Evolutionary conservation across 2,113 vertebrate species (phyloP), one percentile per base, ranked within the genome.

Genomic region (Aramus guarauna): DNA sequence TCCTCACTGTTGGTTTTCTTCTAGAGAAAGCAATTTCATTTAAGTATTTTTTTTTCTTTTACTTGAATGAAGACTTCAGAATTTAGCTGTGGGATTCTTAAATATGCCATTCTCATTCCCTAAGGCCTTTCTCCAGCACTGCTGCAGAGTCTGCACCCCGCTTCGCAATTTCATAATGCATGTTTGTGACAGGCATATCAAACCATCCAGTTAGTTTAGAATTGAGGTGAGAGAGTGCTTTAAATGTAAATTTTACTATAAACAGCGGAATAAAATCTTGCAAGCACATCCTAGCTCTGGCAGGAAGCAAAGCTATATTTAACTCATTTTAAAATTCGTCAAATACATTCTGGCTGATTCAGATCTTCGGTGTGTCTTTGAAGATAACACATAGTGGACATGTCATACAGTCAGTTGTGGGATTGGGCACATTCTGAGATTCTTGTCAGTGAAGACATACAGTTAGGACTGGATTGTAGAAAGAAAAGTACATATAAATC

Each of bases 261-360:
- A 96, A 94, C 81, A 93, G 88, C 6, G 0, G 90, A 95, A 96
- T 80, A 95, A 96, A 96, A 85, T 89, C 56, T 81, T 82, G 82
- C 80, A 79, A 90, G 66, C 78, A 55, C 63, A 96, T 93, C 80
- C 90, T 85, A 83, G 55, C 86, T 85, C 76, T 96, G 80, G 80
- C 90, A 91, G 94, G 78, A 95, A 95, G 53, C 59, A 82, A 66
- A 88, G 59, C 79, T 95, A 79, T 97, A 91, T 97, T 97, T 97
- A 96, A 91, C 88, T 94, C 63, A 30, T 94, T 97, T 96, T 94
- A 91, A 96, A 97, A 97, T 96, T 95, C 92, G 94, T 94, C 95
- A 90, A 90, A 90, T 77, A 50, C 47, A 32, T 90, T 94, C 79
- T 91, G 64, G 58, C 75, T 92, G 85, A 85, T 95, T 92, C 87